Evolutionary conservation across 2,888 invertebrate species (phyloP), one percentile per base, ranked within the genome.

Genomic region (Caradrina clavipalpis): DNA sequence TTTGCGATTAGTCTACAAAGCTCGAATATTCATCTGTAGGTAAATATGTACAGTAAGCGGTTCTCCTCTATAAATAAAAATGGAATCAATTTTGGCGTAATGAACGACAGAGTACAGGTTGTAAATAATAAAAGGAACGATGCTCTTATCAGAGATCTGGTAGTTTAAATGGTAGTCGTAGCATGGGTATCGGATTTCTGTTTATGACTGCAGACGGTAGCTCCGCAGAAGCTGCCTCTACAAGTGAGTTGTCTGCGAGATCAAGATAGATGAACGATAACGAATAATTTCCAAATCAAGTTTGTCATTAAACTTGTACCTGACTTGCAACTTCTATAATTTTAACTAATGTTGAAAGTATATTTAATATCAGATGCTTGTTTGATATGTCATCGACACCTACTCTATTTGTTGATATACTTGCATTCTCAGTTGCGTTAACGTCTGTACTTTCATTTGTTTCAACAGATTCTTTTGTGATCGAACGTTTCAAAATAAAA

Each of bases 111-210:
- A 80, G 82, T 78, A 80, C 86, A 80, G 89, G 90, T 88, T 90
- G 90, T 95, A 95, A 94, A 95, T 95, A 94, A 94, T 93, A 92
- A 87, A 88, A 82, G 83, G 87, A 91, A 93, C 87, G 92, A 92
- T 90, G 85, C 62, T 84, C 84, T 92, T 94, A 95, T 95, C 95
- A 80, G 76, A 79, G 89, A 95, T 95, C 94, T 91, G 84, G 91
- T 88, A 88, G 89, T 89, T 89, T 92, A 92, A 93, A 91, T 90
- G 89, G 88, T 86, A 89, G 90, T 90, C 88, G 90, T 88, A 88
- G 87, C 89, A 88, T 88, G 86, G 86, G 89, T 95, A 94, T 96
- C 95, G 91, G 91, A 94, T 96, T 95, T 93, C 95, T 91, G 94
- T 95, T 95, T 95, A 95, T 91, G 90, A 90, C 92, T 84, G 86